Evolutionary conservation across 2,113 vertebrate genomes (phyloP).

Genomic region (Tychaedon coryphoeus): DNA sequence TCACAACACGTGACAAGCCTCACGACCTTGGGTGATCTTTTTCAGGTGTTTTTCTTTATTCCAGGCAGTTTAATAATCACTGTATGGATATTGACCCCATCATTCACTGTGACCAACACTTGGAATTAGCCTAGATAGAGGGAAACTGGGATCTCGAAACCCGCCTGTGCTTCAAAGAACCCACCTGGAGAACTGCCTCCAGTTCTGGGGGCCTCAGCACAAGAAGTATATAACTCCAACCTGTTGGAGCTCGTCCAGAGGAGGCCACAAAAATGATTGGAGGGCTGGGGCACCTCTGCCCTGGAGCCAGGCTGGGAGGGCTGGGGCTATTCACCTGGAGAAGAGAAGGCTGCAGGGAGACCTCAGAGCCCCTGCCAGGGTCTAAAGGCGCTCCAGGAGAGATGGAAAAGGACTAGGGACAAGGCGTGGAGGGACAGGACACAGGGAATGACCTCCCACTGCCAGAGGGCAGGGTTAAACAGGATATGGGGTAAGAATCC

Average conservation of each 20-base stretch:
- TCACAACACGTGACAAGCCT: neutral
- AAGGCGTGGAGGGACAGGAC: too few species aligned
- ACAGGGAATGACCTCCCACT: neutral
- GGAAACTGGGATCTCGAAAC: rapidly evolving
- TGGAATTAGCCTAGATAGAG: neutral
- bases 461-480: too few species aligned
- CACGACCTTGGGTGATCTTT: neutral
- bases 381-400: neutral
- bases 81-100: rapidly evolving
- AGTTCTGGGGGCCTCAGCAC: neutral
- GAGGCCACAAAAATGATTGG: neutral
- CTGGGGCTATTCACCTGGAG: neutral
- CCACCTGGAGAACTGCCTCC: neutral
- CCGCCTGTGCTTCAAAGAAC: neutral
- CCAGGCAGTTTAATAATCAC: neutral
- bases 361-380: rapidly evolving
- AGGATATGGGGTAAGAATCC: neutral
- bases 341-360: neutral
- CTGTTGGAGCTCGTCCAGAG: neutral
- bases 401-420: neutral
- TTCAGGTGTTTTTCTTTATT: neutral
- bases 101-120: rapidly evolving
- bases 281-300: neutral
- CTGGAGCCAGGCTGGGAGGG: neutral
- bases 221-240: neutral